Base-by-base conservation (phyloP, 2,888 invertebrate genomes). In the Mythimna lalbum region DNA sequence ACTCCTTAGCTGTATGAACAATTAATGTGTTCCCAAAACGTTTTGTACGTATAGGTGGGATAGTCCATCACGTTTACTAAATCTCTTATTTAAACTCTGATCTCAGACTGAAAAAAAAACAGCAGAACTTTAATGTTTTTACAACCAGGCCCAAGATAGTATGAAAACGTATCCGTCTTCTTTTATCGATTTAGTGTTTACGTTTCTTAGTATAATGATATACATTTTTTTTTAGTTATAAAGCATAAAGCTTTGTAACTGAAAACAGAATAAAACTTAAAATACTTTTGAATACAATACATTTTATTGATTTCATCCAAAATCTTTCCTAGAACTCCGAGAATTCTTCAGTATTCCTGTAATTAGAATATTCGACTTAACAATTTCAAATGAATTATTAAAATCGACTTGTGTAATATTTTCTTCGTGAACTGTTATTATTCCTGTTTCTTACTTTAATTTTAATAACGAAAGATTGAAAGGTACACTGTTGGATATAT, bases 301-400 rank as follows among this genome's bases (percentile, higher is more conserved):
- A 17, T 27, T 31, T 14, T 33, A 53, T n/a, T 1, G 4, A n/a
- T 33, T 19, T 31, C 23, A 33, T 23, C n/a, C 7, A 33, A 17
- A 17, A 33, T 17, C 1, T 10, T 69, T 53, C 31, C 23, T 33
- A 4, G 43, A 68, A 68, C 3, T 55, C 36, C 33, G 33, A 7
- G 47, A 55, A n/a, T 68, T 49, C 23, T 31, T 14, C 14, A 3
- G 3, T 33, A 33, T 33, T 33, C 33, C 2, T 23, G 19, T 23
- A 33, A 61, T 23, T 62, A 19, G 5, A 49, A 49, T 36, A n/a
- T 49, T 63, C n/a, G 47, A 47, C 23, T 14, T 14, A 47, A 60
- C 65, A 14, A 23, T 59, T 39, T 33, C 1, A 19, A 62, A 52
- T 31, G 14, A 70, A 50, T 71, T 23, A 23, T 69, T 50, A 23